A percentile compares a stretch with the other conserved stretches of the same genome.
These are phyloP conservation scores for Caerostris darwini DNA, from an alignment of 1,140 invertebrate species.

Conservation along the genomic window DNA sequence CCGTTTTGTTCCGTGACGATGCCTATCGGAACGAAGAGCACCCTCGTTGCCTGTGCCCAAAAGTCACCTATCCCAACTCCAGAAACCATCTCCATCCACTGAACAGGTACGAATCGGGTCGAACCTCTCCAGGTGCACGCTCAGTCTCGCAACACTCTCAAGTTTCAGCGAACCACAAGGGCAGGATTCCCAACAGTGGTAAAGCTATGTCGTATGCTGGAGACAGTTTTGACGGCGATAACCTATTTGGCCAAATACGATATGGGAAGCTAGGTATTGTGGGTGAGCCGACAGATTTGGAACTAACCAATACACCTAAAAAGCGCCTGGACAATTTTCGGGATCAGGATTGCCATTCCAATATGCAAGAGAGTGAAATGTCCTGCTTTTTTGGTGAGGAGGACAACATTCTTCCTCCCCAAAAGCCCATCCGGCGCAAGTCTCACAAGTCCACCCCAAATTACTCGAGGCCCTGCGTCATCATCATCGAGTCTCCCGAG, in stretches of 20 bases:
- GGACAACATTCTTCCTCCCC: neutral
- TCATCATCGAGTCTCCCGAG: conserved; percentile 31
- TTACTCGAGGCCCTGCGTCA: conserved; percentile 13
- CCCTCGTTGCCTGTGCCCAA: conserved; percentile 38
- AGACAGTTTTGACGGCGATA: neutral
- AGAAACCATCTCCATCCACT: neutral
- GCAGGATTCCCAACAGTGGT: neutral
- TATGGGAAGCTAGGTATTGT: conserved; percentile 67
- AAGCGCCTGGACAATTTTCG: neutral
- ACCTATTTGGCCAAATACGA: conserved; percentile 37
- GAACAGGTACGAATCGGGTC: conserved; percentile 15
- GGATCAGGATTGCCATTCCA: neutral
- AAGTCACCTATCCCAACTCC: neutral
- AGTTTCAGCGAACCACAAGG: neutral
- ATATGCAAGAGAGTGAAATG: neutral
- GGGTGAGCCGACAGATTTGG: conserved; percentile 16
- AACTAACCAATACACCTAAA: neutral
- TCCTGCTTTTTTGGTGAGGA: neutral
- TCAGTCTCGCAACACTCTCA: neutral
- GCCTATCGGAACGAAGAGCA: neutral
- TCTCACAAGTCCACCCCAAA: neutral
- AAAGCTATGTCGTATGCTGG: neutral
- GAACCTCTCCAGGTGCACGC: conserved; percentile 11
- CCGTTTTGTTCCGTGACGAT: neutral
- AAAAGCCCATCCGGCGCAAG: neutral